Percentiles rank a stretch among this genome's conserved stretches.
Conservation (phyloP, 2,113 vertebrate genomes). For the Brachyistius frenatus region DNA sequence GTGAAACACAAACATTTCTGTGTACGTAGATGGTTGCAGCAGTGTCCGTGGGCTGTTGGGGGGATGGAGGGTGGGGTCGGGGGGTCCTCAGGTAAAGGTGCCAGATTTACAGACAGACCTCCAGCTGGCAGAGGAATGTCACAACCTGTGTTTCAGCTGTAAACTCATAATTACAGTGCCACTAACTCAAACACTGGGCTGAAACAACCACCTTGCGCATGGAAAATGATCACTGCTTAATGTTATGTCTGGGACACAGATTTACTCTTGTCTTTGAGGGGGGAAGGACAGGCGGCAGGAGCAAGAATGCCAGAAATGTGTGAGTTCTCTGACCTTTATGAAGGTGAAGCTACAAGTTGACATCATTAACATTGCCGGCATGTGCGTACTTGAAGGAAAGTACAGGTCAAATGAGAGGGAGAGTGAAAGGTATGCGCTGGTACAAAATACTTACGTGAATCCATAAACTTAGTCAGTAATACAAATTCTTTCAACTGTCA, state of each 20-base stretch:
- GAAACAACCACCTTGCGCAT: constrained; percentile 78
- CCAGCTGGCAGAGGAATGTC: constrained; percentile 84
- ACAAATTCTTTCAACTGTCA: background rate
- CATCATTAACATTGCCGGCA: constrained; percentile 65
- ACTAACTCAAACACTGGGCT: constrained; percentile 72
- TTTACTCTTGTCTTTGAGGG: constrained; percentile 68
- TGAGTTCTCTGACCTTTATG: constrained; percentile 71
- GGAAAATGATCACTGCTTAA: constrained; percentile 78
- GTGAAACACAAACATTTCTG: constrained; percentile 1
- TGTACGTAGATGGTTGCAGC: constrained; percentile 20
- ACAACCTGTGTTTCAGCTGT: constrained; percentile 81
- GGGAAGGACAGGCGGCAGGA: constrained; percentile 55
- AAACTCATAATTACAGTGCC: constrained; percentile 85
- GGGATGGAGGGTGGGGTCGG: background rate
- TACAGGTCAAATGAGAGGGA: constrained; percentile 62
- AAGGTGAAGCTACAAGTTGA: constrained; percentile 71
- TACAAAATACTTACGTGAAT: constrained; percentile 36
- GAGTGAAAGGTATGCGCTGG: constrained; percentile 22
- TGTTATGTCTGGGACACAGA: constrained; percentile 78
- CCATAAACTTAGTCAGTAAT: constrained; percentile 28
- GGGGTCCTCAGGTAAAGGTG: constrained; percentile 70
- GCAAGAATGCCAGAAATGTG: constrained; percentile 78
- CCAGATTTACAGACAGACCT: constrained; percentile 79
- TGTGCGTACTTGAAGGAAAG: constrained; percentile 71
- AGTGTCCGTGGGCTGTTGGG: constrained; percentile 21